Conservation (phyloP, 1,140 invertebrate genomes). For the Lethrus apterus region DNA sequence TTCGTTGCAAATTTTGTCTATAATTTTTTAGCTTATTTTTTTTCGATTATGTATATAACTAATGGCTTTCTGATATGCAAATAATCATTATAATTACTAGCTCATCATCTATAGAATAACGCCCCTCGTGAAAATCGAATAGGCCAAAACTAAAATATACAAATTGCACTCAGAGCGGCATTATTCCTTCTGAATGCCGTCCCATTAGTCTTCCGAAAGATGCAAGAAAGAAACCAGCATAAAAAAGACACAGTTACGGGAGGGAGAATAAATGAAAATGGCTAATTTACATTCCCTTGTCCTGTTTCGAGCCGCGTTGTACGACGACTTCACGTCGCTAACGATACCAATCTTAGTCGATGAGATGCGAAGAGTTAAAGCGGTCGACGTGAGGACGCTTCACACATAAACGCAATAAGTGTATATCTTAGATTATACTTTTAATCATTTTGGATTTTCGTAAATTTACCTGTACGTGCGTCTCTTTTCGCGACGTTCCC, state of each 20-base stretch:
- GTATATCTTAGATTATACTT: constrained; percentile 30
- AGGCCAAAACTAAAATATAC: too few relatives aligned
- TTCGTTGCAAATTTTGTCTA: too few relatives aligned
- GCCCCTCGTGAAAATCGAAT: too few relatives aligned
- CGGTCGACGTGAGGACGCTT: too few relatives aligned
- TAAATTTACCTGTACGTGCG: constrained; percentile 14
- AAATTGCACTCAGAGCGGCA: constrained; percentile 28
- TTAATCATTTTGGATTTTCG: constrained; percentile 29
- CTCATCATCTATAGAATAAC: too few relatives aligned
- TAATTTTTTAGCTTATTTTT: too few relatives aligned
- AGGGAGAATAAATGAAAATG: constrained; percentile 36
- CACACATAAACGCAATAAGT: constrained; percentile 13
- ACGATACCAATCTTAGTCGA: not conserved
- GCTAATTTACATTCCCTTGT: constrained; percentile 35
- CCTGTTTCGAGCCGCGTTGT: constrained; percentile 6
- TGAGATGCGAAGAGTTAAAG: not conserved
- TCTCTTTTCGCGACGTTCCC: constrained; percentile 21
- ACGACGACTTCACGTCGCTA: not conserved
- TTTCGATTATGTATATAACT: too few relatives aligned
- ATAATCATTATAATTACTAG: too few relatives aligned
- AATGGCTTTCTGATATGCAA: too few relatives aligned
- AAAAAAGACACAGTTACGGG: constrained; percentile 29
- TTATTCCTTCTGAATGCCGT: constrained; percentile 27
- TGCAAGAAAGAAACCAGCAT: constrained; percentile 21
- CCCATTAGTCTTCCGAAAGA: constrained; percentile 27